Evolutionary conservation across 2,113 vertebrate species (phyloP).

Genomic region (Nothocercus julius): DNA sequence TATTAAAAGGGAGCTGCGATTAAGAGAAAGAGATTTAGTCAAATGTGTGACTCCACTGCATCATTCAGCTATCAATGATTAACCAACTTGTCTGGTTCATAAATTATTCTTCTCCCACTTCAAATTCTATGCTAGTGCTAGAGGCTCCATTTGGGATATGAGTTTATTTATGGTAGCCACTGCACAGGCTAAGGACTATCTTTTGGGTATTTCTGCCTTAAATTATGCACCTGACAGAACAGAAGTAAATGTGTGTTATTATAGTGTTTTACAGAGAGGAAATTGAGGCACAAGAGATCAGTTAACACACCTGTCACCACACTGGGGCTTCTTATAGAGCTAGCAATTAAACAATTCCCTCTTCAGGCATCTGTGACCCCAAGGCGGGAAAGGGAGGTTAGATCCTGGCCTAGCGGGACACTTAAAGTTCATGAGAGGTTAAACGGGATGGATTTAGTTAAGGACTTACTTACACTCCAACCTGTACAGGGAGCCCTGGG

Average conservation of each 20-base stretch:
- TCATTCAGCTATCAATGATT: neutral
- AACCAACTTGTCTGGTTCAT: neutral
- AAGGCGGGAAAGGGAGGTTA: neutral
- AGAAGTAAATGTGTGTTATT: neutral
- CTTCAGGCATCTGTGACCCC: neutral
- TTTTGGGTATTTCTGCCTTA: neutral
- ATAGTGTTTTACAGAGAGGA: neutral
- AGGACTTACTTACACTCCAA: neutral
- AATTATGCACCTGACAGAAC: neutral
- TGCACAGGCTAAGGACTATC: neutral
- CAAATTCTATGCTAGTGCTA: accelerated
- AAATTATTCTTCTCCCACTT: neutral
- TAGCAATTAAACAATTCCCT: neutral
- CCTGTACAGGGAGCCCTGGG: neutral
- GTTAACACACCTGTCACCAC: constrained; percentile 16
- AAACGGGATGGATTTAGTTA: neutral
- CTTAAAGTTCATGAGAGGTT: neutral
- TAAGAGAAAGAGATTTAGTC: neutral
- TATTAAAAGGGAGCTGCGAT: neutral
- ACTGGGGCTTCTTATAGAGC: neutral
- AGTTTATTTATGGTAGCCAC: neutral
- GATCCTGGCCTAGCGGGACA: neutral
- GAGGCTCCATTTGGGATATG: neutral
- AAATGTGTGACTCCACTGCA: neutral
- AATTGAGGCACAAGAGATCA: neutral